Percentiles rank a stretch among this genome's conserved stretches.
Conservation (phyloP, 2,888 invertebrate species). For the Taphrorychus bicolor region DNA sequence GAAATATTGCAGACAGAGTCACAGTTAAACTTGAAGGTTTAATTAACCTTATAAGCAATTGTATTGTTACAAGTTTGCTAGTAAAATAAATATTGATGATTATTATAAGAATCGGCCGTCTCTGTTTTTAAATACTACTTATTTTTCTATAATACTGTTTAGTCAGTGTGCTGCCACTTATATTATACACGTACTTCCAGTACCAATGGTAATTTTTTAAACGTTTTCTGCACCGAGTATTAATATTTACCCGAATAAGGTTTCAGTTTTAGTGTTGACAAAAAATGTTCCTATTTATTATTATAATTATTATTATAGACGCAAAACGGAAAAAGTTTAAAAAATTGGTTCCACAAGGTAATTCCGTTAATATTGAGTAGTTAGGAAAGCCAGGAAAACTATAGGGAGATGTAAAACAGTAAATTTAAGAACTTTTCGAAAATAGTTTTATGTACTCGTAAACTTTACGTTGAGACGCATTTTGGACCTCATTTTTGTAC, state of each 20-base stretch:
- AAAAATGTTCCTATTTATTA: conserved; percentile 10
- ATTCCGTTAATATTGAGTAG: background rate
- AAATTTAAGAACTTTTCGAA: conserved; percentile 10
- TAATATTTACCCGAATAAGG: conserved; percentile 5
- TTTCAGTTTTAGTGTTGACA: conserved; percentile 8
- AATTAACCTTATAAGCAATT: conserved; percentile 34
- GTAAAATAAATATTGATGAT: conserved; percentile 11
- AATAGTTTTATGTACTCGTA: conserved; percentile 8
- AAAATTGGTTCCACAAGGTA: background rate
- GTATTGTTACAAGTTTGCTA: conserved; percentile 35
- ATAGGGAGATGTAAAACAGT: conserved; percentile 2
- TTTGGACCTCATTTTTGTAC: conserved; percentile 38
- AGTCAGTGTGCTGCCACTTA: conserved; percentile 25
- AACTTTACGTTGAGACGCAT: conserved; percentile 13
- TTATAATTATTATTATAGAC: conserved; percentile 5
- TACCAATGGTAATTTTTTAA: background rate
- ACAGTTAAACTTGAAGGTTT: conserved; percentile 6
- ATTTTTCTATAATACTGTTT: conserved; percentile 31
- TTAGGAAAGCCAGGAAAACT: conserved; percentile 9
- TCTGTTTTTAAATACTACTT: conserved; percentile 23
- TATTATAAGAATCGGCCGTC: conserved; percentile 14
- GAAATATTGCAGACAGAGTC: background rate
- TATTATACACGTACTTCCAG: background rate
- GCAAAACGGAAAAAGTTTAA: background rate
- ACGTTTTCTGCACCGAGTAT: conserved; percentile 3